Evolutionary conservation across 2,888 invertebrate genomes (phyloP).

Genomic region (Agriopis marginaria): DNA sequence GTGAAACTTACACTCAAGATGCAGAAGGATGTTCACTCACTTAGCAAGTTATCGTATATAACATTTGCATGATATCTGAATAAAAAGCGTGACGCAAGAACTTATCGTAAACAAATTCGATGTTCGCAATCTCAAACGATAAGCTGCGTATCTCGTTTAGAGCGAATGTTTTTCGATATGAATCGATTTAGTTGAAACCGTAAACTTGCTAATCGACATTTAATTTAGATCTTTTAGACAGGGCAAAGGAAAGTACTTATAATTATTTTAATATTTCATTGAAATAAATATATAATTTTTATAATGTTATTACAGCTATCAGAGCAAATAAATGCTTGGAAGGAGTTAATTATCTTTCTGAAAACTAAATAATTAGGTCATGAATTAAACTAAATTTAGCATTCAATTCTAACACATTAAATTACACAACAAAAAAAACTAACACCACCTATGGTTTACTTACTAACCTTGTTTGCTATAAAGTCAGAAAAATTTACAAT

Average conservation of each 20-base stretch:
- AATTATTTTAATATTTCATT: no score
- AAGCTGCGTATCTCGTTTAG: not conserved
- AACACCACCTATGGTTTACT: not conserved
- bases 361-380: no score
- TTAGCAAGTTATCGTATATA: not conserved
- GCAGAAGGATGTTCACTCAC: not conserved
- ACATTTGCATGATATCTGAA: constrained; percentile 17
- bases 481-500: not conserved
- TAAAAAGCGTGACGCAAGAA: constrained; percentile 13
- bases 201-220: constrained; percentile 9
- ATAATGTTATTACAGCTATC: no score
- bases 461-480: not conserved
- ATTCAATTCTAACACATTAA: no score
- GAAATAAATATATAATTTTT: no score
- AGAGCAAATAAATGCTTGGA: no score
- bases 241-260: no score
- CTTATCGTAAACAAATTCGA: constrained; percentile 16
- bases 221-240: not conserved
- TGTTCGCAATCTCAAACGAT: constrained; percentile 8
- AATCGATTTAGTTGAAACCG: constrained; percentile 2
- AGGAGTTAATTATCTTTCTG: no score
- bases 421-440: not conserved
- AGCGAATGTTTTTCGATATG: not conserved
- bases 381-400: no score
- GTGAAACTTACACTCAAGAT: not conserved